phyloP scores from a whole-genome alignment of 2,797 vertebrate species.

The Poliocrania exsul region DNA sequence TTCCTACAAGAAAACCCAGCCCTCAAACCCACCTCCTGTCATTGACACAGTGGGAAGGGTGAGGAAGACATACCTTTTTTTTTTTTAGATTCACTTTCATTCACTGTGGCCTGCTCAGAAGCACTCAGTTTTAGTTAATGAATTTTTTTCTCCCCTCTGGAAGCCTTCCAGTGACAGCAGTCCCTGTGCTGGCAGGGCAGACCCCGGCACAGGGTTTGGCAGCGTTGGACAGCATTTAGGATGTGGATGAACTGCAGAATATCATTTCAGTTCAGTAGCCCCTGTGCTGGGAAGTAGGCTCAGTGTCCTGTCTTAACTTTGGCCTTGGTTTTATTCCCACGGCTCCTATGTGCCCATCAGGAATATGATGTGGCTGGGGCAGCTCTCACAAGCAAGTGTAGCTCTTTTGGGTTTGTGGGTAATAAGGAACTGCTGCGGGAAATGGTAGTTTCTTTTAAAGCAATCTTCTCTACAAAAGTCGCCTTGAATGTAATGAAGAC shows the following conservation, averaged over 20 bases:
- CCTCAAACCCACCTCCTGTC: background rate
- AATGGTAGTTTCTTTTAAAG: background rate
- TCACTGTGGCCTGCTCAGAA: background rate
- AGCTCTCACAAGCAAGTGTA: background rate
- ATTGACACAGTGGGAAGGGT: background rate
- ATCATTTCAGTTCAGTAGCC: rapidly evolving
- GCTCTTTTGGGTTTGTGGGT: background rate
- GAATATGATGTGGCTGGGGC: rapidly evolving
- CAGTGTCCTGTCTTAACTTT: no score
- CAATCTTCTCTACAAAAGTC: background rate
- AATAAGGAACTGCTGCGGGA: background rate
- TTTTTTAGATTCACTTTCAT: background rate
- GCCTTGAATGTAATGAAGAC: conserved; percentile 28
- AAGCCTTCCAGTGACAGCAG: background rate
- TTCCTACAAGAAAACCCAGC: background rate
- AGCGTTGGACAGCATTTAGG: background rate
- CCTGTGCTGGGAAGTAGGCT: background rate
- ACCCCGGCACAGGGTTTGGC: background rate
- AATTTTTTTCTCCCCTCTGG: background rate
- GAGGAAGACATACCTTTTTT: background rate
- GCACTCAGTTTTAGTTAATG: background rate
- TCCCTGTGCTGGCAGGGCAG: rapidly evolving
- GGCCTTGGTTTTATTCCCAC: background rate
- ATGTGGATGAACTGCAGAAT: rapidly evolving
- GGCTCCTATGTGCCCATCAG: background rate